phyloP scores from a whole-genome alignment of 2,888 invertebrate species.

The Rhabditoides inermis region DNA sequence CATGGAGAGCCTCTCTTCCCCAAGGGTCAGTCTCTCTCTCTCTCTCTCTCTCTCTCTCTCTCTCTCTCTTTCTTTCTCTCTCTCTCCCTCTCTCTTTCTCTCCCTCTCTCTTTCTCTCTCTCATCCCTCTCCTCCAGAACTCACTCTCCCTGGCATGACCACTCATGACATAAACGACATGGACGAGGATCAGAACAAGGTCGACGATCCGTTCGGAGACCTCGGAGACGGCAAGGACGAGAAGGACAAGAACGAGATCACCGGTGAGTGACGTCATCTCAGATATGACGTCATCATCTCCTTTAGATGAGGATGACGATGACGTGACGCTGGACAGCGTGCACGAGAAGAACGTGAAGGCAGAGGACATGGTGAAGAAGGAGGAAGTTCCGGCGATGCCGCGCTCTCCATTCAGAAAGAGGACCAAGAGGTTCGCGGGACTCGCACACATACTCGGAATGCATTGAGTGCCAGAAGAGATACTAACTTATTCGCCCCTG shows the following conservation, averaged over 20 bases:
- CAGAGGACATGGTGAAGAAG: constrained; percentile 8
- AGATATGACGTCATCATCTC: too few relatives aligned
- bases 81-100: not conserved
- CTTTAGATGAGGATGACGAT: not conserved
- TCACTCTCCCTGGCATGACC: not conserved
- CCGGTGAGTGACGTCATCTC: too few relatives aligned
- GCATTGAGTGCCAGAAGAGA: not conserved
- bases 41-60: not conserved
- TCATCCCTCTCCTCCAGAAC: not conserved
- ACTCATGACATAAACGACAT: not conserved
- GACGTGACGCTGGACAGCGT: not conserved
- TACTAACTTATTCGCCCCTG: not conserved
- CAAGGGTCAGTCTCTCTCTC: constrained; percentile 13
- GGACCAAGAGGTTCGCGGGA: not conserved
- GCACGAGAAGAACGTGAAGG: constrained; percentile 4
- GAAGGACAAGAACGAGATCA: constrained; percentile 1
- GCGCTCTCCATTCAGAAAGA: too few relatives aligned
- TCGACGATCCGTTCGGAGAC: constrained; percentile 2
- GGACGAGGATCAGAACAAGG: not conserved
- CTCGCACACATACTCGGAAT: not conserved
- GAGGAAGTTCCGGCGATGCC: too few relatives aligned
- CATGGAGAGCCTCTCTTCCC: constrained; percentile 47
- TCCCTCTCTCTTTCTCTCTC: not conserved
- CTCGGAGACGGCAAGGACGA: not conserved
- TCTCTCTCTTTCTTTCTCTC: not conserved